Percentiles rank a stretch among this genome's conserved stretches.
phyloP scores from a whole-genome alignment of 2,113 vertebrate genomes.

The Petrocephalus zakoni region DNA sequence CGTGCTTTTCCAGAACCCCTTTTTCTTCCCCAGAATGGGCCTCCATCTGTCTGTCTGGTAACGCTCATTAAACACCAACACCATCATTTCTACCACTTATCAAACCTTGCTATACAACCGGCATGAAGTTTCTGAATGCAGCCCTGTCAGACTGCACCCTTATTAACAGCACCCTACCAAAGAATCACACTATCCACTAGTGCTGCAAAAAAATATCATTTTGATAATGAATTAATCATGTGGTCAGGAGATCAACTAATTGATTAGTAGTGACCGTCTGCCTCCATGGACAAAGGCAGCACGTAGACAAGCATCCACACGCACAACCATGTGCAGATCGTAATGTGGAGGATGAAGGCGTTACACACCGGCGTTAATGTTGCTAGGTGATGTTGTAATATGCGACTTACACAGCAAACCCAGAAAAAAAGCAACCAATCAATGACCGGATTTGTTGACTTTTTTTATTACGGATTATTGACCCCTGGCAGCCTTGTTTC shows the following conservation, averaged over 20 bases:
- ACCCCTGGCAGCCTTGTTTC: too few species aligned
- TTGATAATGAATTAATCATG: neutral
- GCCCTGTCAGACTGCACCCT: neutral
- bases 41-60: neutral
- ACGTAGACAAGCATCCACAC: neutral
- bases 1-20: neutral
- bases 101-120: neutral
- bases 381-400: too few species aligned
- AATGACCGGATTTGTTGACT: too few species aligned
- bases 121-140: neutral
- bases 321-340: neutral
- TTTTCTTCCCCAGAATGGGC: neutral
- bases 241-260: neutral
- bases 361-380: neutral
- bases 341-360: neutral
- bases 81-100: neutral
- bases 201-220: neutral
- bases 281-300: neutral
- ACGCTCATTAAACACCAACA: neutral
- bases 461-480: too few species aligned
- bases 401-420: too few species aligned
- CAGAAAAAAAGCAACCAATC: too few species aligned
- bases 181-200: neutral
- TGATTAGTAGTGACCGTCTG: neutral
- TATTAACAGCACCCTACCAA: neutral